Base-by-base conservation (phyloP, 2,797 vertebrate species). In the Yasuhikotakia modesta region DNA sequence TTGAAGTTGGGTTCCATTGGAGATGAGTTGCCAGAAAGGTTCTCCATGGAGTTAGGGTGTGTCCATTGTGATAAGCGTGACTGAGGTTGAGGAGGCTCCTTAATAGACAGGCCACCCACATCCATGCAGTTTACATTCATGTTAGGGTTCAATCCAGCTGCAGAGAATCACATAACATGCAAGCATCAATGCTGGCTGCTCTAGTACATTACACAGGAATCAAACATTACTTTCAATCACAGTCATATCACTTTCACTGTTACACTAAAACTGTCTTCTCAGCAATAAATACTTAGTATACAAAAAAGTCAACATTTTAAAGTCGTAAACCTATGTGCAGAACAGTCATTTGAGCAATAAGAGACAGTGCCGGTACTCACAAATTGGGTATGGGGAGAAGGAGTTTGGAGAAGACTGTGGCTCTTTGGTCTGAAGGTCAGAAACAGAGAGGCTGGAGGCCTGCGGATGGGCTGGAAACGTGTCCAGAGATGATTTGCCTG, bases 361-460 rank as follows among this genome's bases (percentile, higher is more conserved):
- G 8, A 76, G 64, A 74, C 4, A 55, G 12, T 21, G 39, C 24
- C 46, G 43, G 43, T 7, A 67, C 96, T 93, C 87, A 99, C 97
- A 95, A 71, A 98, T 95, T 90, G 96, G 91, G 89, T 98, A 98
- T 88, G 94, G 94, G 93, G 94, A 92, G 90, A 95, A 98, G 92
- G 95, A 93, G 89, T 92, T 96, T 91, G 95, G 94, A 85, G 96
- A 97, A 93, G 96, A 95, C 86, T 93, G 96, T 81, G 94, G 95
- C 94, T 99, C 97, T 99, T 98, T 99, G 97, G 96, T 97, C 95
- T 97, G 97, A 94, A 98, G 95, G 92, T 98, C 97, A 65, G 94
- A 84, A 70, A 97, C 96, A 67, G 94, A 83, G 68, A 97, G 95
- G 94, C 97, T 90, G 24, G 95, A 90, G 85, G 94, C 91, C 90